Evolutionary conservation across 2,113 vertebrate genomes (phyloP), one percentile per base, ranked within the genome.

Genomic region (Gobius niger): DNA sequence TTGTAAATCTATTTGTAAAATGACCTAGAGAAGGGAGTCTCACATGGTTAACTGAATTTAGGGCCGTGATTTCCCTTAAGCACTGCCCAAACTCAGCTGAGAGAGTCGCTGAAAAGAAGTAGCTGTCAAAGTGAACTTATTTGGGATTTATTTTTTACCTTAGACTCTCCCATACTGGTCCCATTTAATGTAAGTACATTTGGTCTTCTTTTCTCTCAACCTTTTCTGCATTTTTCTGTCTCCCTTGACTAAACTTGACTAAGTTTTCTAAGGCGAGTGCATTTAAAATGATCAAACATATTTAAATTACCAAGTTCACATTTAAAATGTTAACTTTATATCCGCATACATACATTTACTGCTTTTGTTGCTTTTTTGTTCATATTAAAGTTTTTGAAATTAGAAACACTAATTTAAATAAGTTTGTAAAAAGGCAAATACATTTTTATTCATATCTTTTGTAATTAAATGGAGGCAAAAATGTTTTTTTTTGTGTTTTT

Each of bases 261-360:
- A n/a, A n/a, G n/a, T n/a, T n/a, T n/a, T n/a, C n/a, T n/a, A 71
- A 85, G 86, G 85, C 84, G 82, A 91, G 85, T 81, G 66, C 76
- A 61, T 89, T 85, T 82, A 88, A 81, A 69, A 82, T 89, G 88
- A 47, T 75, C 80, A 80, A 47, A 84, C 68, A 79, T 66, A 12
- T 44, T 50, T 15, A 41, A 77, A 80, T 82, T 54, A 73, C 77
- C 68, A 64, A 75, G 60, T 76, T 13, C 0, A 49, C 69, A 7
- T 53, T 24, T 56, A 49, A 49, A 14, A 49, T 49, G 14, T 4
- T 13, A n/a, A n/a, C 14, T 50, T 14, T 50, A 15, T 50, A 50
- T 14, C 4, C 5, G 11, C 15, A 13, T 57, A 41, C 13, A 41
- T 41, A n/a, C n/a, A 41, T 59, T 41, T 15, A 40, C 56, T 14